phyloP scores from a whole-genome alignment of 37 sponge, comb jelly and placozoan species.

The Diacarnus erythraeanus region DNA sequence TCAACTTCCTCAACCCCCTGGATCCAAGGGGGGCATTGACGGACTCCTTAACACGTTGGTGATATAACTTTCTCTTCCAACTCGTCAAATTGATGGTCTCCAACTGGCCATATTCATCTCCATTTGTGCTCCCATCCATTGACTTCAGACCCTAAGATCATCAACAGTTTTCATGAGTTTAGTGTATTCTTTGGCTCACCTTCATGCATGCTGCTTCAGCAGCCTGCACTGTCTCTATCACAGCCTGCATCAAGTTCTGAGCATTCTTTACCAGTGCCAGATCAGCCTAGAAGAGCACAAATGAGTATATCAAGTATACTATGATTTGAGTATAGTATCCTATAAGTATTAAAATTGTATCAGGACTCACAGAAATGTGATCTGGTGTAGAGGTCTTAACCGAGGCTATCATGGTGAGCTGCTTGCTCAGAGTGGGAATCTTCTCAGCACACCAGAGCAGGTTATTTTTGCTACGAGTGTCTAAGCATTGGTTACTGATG shows the following conservation, averaged over 20 bases:
- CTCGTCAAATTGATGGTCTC: slow-evolving; percentile 44
- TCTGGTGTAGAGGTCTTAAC: slow-evolving; percentile 84
- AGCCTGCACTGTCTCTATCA: slow-evolving; percentile 77
- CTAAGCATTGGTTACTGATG: slow-evolving; percentile 71
- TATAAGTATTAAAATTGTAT: neutral
- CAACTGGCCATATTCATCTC: neutral
- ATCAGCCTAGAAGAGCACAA: slow-evolving; percentile 57
- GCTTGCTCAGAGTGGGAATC: slow-evolving; percentile 87
- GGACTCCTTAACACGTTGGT: slow-evolving; percentile 68
- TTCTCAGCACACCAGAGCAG: slow-evolving; percentile 79
- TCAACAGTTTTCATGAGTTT: neutral
- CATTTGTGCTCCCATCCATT: neutral
- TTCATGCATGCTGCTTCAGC: slow-evolving; percentile 93
- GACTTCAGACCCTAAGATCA: neutral
- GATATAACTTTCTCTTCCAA: slow-evolving; percentile 80
- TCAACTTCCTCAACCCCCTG: slow-evolving; percentile 72
- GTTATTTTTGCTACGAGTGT: slow-evolving; percentile 65
- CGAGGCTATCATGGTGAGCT: slow-evolving; percentile 80
- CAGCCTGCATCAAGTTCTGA: slow-evolving; percentile 87
- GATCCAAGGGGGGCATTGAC: slow-evolving; percentile 59
- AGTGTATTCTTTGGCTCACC: slow-evolving; percentile 28
- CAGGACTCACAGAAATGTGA: slow-evolving; percentile 80
- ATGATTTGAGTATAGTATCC: neutral
- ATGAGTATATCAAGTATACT: neutral
- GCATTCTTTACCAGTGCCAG: slow-evolving; percentile 88